Base-by-base conservation (phyloP, 2,797 vertebrate genomes). In the Nyctibius grandis region DNA sequence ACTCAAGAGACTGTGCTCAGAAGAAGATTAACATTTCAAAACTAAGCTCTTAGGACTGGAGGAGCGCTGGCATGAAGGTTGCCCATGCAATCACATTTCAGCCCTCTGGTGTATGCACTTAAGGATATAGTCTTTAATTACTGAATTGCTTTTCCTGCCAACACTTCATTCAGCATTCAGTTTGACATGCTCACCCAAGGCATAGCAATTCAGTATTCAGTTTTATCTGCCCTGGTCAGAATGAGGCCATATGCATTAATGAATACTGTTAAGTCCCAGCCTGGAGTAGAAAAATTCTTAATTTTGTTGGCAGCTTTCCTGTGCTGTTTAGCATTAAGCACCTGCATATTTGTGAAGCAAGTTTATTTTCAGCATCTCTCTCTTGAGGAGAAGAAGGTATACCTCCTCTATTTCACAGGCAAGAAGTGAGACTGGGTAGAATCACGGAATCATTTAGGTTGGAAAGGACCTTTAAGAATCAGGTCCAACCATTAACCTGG, bases 51-150 rank as follows among this genome's bases (percentile, higher is more conserved):
- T 20, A 6, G 51, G 31, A 88, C 20, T 38, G 0, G 0, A 90
- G 44, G 26, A 88, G 21, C 0, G 1, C 76, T 93, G 88, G 69
- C 74, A 67, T 15, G 21, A 56, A 93, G 40, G 47, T 6, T 88
- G 80, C 76, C 85, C 54, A n/a, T 45, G 53, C 74, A 92, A 94
- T 67, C 89, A 61, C 15, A 61, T 65, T 78, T 76, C 47, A 91
- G 67, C 15, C 42, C 79, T 78, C 47, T 86, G 54, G 28, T 73
- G 82, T 22, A 3, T 22, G 40, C 79, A 88, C 50, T 84, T 88
- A 84, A 93, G 70, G 63, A 74, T 60, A 90, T 1, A 88, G 87
- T 54, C 79, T 90, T 94, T 95, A 93, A 95, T 90, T 83, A 93
- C 76, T 33, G 11, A 94, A 50, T 33, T 91, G 59, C 54, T 73